Percentiles rank a stretch among this genome's conserved stretches.
Conservation (phyloP, 2,113 vertebrate genomes). For the Bos javanicus region DNA sequence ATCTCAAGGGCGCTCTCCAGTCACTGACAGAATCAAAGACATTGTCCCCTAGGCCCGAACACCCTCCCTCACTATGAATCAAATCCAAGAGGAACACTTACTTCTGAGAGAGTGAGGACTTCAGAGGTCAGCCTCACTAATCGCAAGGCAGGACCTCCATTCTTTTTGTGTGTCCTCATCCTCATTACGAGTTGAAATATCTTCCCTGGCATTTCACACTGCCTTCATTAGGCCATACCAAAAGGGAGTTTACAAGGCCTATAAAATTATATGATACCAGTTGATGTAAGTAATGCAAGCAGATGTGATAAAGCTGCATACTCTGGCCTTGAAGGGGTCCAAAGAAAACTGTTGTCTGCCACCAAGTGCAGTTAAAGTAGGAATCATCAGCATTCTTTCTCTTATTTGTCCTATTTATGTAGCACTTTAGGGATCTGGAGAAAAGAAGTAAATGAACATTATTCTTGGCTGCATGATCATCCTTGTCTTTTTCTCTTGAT, state of each 20-base stretch:
- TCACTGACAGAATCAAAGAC: not conserved
- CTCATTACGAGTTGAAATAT: not conserved
- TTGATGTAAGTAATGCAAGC: not conserved
- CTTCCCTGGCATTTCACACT: not conserved
- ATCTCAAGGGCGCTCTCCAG: not conserved
- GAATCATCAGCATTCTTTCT: not conserved
- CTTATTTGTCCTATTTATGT: not conserved
- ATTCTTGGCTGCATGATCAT: not conserved
- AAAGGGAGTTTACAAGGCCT: not conserved
- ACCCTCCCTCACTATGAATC: not conserved
- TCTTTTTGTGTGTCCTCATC: not conserved
- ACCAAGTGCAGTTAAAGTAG: not conserved
- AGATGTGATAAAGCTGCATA: not conserved
- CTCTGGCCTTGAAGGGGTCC: not conserved
- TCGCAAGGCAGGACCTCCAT: not conserved
- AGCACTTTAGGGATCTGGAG: not conserved
- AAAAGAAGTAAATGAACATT: not conserved
- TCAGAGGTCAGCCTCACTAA: not conserved
- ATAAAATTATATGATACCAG: not conserved
- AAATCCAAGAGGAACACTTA: not conserved
- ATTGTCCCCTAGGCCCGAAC: not conserved
- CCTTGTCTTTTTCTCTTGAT: not conserved
- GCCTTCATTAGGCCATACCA: not conserved
- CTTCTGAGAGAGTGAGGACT: not conserved
- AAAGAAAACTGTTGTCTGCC: not conserved